Conservation (phyloP, 2,797 vertebrate genomes). For the Cryptoprocta ferox region DNA sequence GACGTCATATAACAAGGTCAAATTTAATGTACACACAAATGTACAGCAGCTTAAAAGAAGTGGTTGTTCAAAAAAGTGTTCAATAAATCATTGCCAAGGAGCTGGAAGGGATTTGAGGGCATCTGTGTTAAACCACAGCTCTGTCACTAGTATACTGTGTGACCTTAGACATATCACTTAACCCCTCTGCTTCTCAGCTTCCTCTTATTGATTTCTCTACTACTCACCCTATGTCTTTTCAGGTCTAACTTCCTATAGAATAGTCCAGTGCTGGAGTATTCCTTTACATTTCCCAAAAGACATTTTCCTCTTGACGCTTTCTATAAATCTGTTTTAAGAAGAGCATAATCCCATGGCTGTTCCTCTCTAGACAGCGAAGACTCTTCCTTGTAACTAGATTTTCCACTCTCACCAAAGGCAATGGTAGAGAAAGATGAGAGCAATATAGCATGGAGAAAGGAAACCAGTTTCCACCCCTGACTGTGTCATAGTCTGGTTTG, state of each 20-base stretch:
- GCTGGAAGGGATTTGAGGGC: background rate
- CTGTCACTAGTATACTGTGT: background rate
- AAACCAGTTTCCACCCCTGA: background rate
- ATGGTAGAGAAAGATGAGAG: background rate
- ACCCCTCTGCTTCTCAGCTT: conserved; percentile 35
- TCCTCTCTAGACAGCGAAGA: conserved; percentile 29
- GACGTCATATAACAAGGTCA: conserved; percentile 72
- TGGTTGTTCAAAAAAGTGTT: conserved; percentile 57
- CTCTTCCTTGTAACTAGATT: conserved; percentile 16
- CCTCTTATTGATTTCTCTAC: background rate
- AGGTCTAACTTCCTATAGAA: background rate
- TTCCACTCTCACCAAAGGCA: conserved; percentile 15
- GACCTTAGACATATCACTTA: conserved; percentile 50
- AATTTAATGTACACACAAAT: conserved; percentile 71
- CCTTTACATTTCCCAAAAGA: background rate
- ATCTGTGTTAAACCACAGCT: conserved; percentile 44
- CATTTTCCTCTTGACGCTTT: background rate
- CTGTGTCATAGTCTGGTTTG: background rate
- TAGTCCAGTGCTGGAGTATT: background rate
- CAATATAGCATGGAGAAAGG: background rate
- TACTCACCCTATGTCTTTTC: background rate
- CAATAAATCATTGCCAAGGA: conserved; percentile 55
- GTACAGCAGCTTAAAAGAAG: conserved; percentile 77
- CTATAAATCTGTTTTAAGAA: conserved; percentile 19
- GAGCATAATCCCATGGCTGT: background rate